Conservation (phyloP, 1,140 invertebrate genomes). For the Artemia franciscana region DNA sequence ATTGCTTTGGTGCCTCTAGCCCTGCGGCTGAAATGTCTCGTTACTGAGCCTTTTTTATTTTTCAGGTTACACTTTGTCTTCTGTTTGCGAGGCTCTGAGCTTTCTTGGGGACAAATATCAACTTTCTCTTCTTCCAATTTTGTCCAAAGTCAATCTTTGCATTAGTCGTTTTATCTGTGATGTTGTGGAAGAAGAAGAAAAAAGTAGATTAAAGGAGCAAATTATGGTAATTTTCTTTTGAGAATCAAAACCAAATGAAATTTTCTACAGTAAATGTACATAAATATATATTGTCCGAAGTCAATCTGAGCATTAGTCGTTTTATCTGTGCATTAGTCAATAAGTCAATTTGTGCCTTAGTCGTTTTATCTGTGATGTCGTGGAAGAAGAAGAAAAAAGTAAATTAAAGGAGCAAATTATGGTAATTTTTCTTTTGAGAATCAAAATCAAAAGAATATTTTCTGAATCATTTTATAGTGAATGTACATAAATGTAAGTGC, state of each 20-base stretch:
- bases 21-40: too few species aligned
- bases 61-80: conserved; percentile 9
- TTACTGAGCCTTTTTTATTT: too few species aligned
- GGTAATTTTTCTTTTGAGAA: too few species aligned
- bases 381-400: conserved; percentile 8
- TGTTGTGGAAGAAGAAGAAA: conserved; percentile 6
- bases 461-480: too few species aligned
- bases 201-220: conserved; percentile 8
- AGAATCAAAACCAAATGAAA: too few species aligned
- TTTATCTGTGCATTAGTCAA: conserved; percentile 7
- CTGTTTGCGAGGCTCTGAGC: conserved; percentile 12
- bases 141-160: conserved; percentile 9
- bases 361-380: conserved; percentile 8
- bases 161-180: conserved; percentile 10
- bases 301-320: conserved; percentile 10
- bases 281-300: too few species aligned
- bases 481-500: too few species aligned
- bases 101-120: conserved; percentile 11
- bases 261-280: too few species aligned
- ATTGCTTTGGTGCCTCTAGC: too few species aligned
- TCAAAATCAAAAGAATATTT: too few species aligned
- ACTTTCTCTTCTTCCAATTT: conserved; percentile 9
- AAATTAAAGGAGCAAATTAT: conserved; percentile 6
- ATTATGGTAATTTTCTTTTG: neutral
- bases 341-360: conserved; percentile 10